Percentiles rank a stretch among this genome's conserved stretches.
phyloP scores from a whole-genome alignment of 2,888 invertebrate species.

The Myathropa florea region DNA sequence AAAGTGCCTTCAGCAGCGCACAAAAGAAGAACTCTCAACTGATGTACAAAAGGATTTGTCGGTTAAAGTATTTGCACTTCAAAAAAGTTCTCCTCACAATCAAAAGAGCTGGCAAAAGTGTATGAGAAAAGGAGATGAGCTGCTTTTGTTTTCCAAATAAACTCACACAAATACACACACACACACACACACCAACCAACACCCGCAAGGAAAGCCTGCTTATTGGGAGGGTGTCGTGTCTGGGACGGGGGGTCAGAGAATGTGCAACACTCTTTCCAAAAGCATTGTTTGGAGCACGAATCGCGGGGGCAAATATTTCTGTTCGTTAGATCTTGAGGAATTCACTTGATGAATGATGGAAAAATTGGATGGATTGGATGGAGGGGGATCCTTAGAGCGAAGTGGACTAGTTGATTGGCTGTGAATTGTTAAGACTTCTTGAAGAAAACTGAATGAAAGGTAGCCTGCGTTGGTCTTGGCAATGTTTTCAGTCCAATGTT shows the following conservation, averaged over 20 bases:
- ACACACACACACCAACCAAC: too few relatives aligned
- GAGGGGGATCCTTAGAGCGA: too few relatives aligned
- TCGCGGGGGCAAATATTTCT: background rate
- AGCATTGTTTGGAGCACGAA: background rate
- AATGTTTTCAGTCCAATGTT: too few relatives aligned
- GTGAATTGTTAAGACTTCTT: background rate
- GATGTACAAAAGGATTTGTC: slow-evolving; percentile 38
- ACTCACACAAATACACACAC: background rate
- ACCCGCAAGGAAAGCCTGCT: too few relatives aligned
- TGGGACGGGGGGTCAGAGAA: background rate
- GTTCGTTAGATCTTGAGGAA: background rate
- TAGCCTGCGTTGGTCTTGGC: too few relatives aligned
- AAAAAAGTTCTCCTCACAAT: slow-evolving; percentile 31
- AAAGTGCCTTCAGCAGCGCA: slow-evolving; percentile 27
- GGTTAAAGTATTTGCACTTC: slow-evolving; percentile 45
- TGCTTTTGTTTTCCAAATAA: slow-evolving; percentile 21
- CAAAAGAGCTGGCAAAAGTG: slow-evolving; percentile 20
- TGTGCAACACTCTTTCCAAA: background rate
- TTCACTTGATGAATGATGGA: background rate
- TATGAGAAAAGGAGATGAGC: slow-evolving; percentile 20
- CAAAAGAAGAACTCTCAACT: background rate
- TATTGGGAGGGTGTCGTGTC: too few relatives aligned
- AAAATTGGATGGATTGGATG: too few relatives aligned
- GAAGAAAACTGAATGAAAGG: background rate
- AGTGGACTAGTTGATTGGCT: background rate